Conservation (phyloP, 2,797 vertebrate genomes). For the Channa striata region DNA sequence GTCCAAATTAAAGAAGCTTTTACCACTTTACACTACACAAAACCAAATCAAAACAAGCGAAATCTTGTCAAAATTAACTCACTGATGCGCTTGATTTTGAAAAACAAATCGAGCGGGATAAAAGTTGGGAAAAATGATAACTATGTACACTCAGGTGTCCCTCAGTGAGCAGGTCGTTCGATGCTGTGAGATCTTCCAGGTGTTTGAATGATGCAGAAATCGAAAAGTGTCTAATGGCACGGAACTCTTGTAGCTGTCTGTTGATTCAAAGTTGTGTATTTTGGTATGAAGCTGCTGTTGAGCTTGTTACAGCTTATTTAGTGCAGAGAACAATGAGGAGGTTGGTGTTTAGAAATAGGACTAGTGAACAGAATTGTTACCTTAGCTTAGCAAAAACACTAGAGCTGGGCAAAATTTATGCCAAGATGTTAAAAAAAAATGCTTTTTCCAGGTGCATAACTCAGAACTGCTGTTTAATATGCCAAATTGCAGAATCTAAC, state of each 20-base stretch:
- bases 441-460: no score
- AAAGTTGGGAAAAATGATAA: slow-evolving; percentile 13
- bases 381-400: background rate
- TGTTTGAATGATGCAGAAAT: background rate
- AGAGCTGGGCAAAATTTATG: no score
- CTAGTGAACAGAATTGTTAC: background rate
- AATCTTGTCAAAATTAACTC: slow-evolving; percentile 9
- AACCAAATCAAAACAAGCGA: slow-evolving; percentile 47
- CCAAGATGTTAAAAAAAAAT: no score
- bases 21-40: slow-evolving; percentile 40
- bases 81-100: slow-evolving; percentile 3
- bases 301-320: no score
- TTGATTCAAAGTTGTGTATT: background rate
- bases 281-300: background rate
- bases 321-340: no score
- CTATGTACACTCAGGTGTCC: slow-evolving; percentile 41
- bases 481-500: no score
- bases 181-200: background rate
- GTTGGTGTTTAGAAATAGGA: no score
- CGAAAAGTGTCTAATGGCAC: background rate
- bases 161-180: slow-evolving; percentile 16
- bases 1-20: slow-evolving; percentile 8
- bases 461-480: no score
- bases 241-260: background rate
- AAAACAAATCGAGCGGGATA: slow-evolving; percentile 13